These are phyloP conservation scores for Brachylomia viminalis DNA, from an alignment of 2,888 invertebrate species.

Conservation along the genomic window DNA sequence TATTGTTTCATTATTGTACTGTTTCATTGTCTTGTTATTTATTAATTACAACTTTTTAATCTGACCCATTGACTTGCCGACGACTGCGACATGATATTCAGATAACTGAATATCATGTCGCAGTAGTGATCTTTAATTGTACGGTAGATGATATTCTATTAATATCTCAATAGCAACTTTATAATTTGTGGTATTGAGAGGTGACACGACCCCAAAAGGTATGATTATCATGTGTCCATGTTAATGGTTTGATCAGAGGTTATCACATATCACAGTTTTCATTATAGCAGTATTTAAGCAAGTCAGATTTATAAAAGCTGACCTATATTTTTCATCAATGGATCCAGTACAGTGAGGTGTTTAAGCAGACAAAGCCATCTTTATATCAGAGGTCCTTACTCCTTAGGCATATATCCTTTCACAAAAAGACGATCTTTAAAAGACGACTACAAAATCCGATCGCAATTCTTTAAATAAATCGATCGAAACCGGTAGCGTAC, in stretches of 20 bases:
- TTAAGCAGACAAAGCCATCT: neutral
- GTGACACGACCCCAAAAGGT: slow-evolving; percentile 27
- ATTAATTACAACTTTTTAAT: slow-evolving; percentile 1
- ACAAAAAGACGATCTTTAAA: neutral
- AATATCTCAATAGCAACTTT: slow-evolving; percentile 11
- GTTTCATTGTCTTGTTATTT: slow-evolving; percentile 1
- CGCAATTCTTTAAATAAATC: slow-evolving; percentile 11
- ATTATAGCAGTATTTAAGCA: slow-evolving; percentile 4
- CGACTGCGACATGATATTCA: too few species aligned
- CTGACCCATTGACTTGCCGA: slow-evolving; percentile 25
- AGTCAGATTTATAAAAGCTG: neutral
- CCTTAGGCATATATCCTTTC: neutral
- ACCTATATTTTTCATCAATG: neutral
- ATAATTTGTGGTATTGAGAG: slow-evolving; percentile 31
- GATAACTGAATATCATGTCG: slow-evolving; percentile 38
- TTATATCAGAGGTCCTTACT: neutral
- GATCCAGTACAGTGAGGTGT: neutral
- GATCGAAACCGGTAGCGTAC: slow-evolving; percentile 34
- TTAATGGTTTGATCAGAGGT: slow-evolving; percentile 16
- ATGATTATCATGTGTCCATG: slow-evolving; percentile 32
- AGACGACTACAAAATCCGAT: neutral
- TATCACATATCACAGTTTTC: slow-evolving; percentile 6
- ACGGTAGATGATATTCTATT: slow-evolving; percentile 24
- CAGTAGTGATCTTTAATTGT: slow-evolving; percentile 12
- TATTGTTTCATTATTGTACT: neutral